Evolutionary conservation across 2,797 vertebrate genomes (phyloP), one percentile per base, ranked within the genome.

Genomic region (Botia almorhae): DNA sequence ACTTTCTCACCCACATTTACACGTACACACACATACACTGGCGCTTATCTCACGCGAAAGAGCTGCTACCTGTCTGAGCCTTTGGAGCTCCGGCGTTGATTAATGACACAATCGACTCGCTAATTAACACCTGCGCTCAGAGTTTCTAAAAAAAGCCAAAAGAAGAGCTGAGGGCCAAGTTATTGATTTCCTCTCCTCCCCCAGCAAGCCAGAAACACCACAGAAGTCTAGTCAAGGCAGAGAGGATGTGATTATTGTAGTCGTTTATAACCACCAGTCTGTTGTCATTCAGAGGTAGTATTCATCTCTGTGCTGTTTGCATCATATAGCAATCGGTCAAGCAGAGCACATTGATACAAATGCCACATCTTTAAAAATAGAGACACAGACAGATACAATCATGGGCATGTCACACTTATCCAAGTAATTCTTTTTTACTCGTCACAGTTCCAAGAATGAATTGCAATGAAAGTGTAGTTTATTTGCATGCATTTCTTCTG

Each of bases 71-170:
- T 83, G 83, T 89, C 90, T 84, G 74, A 84, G 87, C 85, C 85
- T 89, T 89, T 85, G 84, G 87, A 85, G 87, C 84, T 89, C 74
- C 80, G 86, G 84, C 82, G 85, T 90, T 93, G 92, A 94, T 93
- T 93, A 92, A 94, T 93, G 90, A 90, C 89, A 92, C 90, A 89
- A 90, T 91, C 90, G 92, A 90, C 88, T 91, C 85, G 0, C 89
- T 92, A 91, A 94, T 94, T 93, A 94, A 93, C 90, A 91, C 89
- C 87, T 90, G 87, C 81, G 84, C 86, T 87, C 83, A 0, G 67
- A 86, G 87, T 85, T 90, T 81, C 89, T 89, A 91, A 39, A 92
- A 92, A 91, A 91, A 90, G 87, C 84, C 50, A 74, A 83, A n/a
- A 63, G 81, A 87, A 90, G 87, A 88, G 60, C 60, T 85, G 76